Base-by-base conservation (phyloP, 2,113 vertebrate genomes). In the Pterophyllum scalare region DNA sequence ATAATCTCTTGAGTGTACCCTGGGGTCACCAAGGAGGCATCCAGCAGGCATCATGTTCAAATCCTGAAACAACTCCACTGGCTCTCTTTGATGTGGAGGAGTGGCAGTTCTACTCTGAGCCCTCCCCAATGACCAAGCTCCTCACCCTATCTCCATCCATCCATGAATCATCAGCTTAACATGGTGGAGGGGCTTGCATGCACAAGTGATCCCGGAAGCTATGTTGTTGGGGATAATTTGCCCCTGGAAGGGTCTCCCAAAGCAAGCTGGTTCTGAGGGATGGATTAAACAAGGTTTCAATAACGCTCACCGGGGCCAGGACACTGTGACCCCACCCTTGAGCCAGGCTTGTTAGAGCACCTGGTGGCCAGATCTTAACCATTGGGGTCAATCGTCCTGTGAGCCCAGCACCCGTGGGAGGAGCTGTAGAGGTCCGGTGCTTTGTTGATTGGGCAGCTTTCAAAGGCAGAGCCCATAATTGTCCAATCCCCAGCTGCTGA, bases 81-180 rank as follows among this genome's bases (percentile, higher is more conserved):
- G 40, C 5, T 70, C 3, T 46, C 49, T 49, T 70, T 49, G 15
- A 0, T 49, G 15, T 49, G 9, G 40, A 49, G 49, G 28, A 3
- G 9, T 70, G 28, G 40, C 8, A 19, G 40, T 26, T 46, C 13
- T 46, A 46, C 43, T 46, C 4, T 46, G 43, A 46, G 43, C 43
- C 38, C 38, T 40, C 38, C 38, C 3, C 2, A 40, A 40, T 40
- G 38, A 12, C 5, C 14, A 14, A 46, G 38, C 14, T 67, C 22
- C 0, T 67, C 62, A 46, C 46, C 46, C 46, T 19, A 19, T 49
- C 46, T 54, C 19, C 8, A 20, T 54, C 40, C 0, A 28, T 70
- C 43, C 6, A 49, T 49, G 64, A 70, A 70, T 70, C 5, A 28
- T 0, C 19, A 49, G 14, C 2, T 12, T 70, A 28, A 28, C 0